Evolutionary conservation across 2,113 vertebrate genomes (phyloP).

Genomic region (Noctilio leporinus): DNA sequence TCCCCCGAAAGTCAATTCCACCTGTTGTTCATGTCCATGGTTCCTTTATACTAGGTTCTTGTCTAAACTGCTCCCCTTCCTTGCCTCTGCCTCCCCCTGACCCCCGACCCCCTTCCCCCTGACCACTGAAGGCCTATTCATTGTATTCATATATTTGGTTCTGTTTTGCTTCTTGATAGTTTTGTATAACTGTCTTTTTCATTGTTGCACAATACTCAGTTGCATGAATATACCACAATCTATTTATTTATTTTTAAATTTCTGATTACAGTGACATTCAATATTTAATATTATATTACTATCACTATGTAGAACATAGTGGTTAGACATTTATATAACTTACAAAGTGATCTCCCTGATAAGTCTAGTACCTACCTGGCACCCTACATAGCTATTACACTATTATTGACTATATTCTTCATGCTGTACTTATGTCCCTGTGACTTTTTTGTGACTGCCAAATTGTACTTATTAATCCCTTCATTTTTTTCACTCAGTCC

Average conservation of each 20-base stretch:
- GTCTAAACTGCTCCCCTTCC: no score
- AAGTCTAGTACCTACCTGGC: not conserved
- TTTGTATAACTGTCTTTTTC: not conserved
- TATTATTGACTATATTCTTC: not conserved
- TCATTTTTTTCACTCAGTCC: not conserved
- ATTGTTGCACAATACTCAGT: no score
- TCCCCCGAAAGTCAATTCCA: no score
- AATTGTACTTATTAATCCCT: not conserved
- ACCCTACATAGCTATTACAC: not conserved
- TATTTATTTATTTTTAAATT: not conserved
- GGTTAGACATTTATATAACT: not conserved
- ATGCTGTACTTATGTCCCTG: not conserved
- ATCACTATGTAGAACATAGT: not conserved
- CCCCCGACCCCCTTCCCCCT: no score
- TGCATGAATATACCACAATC: not conserved
- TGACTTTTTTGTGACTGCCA: not conserved
- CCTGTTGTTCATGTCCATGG: no score
- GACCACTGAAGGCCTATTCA: no score
- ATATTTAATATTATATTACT: not conserved
- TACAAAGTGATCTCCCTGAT: not conserved
- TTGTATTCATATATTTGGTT: no score
- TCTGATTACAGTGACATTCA: not conserved
- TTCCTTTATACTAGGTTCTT: no score
- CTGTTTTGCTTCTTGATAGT: no score
- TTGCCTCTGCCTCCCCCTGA: no score